phyloP scores from a whole-genome alignment of 2,797 vertebrate species.

The Mormyrus hasselquistii region DNA sequence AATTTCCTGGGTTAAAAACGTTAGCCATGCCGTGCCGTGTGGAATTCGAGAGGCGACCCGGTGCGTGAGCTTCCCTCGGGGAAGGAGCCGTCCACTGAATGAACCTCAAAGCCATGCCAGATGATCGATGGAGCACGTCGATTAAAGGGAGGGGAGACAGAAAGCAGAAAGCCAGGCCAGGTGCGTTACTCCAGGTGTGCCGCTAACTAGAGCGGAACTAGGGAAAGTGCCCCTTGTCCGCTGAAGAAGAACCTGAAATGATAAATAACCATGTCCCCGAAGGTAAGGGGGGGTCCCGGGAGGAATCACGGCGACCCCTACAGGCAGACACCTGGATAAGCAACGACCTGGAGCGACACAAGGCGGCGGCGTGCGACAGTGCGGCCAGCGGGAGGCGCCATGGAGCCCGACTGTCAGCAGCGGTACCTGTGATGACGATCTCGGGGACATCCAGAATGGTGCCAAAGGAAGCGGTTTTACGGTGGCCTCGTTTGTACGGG shows the following conservation, averaged over 20 bases:
- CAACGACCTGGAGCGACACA: conserved; percentile 50
- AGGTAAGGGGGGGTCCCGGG: neutral
- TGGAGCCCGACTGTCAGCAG: conserved; percentile 64
- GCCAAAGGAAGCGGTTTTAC: conserved; percentile 99
- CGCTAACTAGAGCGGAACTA: neutral
- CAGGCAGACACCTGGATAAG: neutral
- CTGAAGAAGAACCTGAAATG: neutral
- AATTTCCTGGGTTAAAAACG: conserved; percentile 51
- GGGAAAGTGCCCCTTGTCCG: neutral
- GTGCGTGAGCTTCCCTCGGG: neutral
- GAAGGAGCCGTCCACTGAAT: conserved; percentile 21
- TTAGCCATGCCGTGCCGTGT: conserved; percentile 45
- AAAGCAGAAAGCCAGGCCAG: neutral
- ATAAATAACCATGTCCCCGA: neutral
- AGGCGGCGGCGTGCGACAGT: conserved; percentile 36
- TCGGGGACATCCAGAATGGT: conserved; percentile 99
- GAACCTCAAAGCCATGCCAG: conserved; percentile 40
- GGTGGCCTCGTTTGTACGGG: conserved; percentile 96
- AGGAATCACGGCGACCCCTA: neutral
- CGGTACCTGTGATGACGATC: conserved; percentile 99
- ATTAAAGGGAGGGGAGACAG: neutral
- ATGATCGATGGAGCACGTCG: conserved; percentile 21
- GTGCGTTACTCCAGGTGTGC: conserved; percentile 46
- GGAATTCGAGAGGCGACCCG: conserved; percentile 41
- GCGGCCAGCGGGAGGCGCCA: conserved; percentile 53